Evolutionary conservation across 64 coral and sea anemone genomes (phyloP).

Genomic region (Actinia tenebrosa): DNA sequence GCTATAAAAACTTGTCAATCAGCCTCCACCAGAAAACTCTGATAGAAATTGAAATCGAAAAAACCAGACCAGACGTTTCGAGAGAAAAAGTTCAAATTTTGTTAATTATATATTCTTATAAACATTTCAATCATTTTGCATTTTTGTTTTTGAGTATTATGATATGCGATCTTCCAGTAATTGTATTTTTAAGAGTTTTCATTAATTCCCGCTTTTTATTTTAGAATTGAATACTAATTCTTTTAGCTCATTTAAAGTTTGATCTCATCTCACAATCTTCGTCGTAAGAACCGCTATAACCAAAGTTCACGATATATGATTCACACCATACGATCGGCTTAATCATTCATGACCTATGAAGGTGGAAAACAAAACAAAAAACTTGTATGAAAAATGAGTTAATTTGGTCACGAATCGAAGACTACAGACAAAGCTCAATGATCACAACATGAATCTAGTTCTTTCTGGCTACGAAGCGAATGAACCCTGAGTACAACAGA

Average conservation of each 20-base stretch:
- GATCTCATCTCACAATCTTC: not conserved
- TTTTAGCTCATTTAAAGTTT: not conserved
- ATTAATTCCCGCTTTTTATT: not conserved
- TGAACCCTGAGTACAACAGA: not conserved
- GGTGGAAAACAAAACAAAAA: not conserved
- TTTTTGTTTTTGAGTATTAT: no score
- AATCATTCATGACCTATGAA: conserved; percentile 4
- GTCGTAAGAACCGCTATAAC: not conserved
- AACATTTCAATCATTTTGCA: no score
- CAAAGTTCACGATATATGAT: not conserved
- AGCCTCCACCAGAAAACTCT: no score
- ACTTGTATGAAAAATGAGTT: not conserved
- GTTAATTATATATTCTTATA: no score
- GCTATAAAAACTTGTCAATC: no score
- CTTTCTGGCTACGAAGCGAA: not conserved
- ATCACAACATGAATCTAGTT: not conserved
- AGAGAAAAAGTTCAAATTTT: no score
- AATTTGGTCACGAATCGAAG: not conserved
- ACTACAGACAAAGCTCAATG: not conserved
- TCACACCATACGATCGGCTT: not conserved
- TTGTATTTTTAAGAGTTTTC: no score
- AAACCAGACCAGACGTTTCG: no score
- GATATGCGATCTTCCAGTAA: no score
- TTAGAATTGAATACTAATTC: not conserved
- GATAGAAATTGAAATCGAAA: no score